Conservation (phyloP, 2,888 invertebrate genomes). For the Drosophila tripunctata region DNA sequence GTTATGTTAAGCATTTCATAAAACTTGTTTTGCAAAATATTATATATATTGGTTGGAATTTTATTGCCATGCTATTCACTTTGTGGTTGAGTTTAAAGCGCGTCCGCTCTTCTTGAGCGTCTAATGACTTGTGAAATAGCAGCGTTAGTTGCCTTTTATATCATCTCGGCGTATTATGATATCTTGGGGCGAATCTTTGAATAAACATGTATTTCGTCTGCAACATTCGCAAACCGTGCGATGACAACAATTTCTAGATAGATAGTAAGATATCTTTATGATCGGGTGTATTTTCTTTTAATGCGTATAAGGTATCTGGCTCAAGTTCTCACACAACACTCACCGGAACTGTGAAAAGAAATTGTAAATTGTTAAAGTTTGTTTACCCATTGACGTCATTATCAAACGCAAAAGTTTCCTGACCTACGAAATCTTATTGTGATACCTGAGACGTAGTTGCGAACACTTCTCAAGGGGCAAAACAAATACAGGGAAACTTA, state of each 20-base stretch:
- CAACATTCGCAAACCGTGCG: not conserved
- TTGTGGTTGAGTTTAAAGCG: not conserved
- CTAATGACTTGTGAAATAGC: constrained; percentile 48
- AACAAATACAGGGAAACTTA: too few relatives aligned
- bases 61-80: constrained; percentile 57
- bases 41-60: constrained; percentile 8
- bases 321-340: not conserved
- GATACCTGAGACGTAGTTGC: not conserved
- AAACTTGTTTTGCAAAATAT: constrained; percentile 33
- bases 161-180: not conserved
- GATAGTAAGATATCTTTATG: constrained; percentile 6
- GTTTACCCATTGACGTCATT: constrained; percentile 3
- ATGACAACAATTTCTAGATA: not conserved
- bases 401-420: constrained; percentile 30
- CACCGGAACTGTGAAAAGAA: constrained; percentile 26
- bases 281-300: not conserved
- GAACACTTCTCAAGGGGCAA: not conserved
- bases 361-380: not conserved
- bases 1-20: constrained; percentile 9
- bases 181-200: constrained; percentile 44
- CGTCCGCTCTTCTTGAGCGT: not conserved
- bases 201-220: constrained; percentile 46
- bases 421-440: constrained; percentile 48
- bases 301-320: not conserved
- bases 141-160: constrained; percentile 39